phyloP scores from a whole-genome alignment of 2,888 invertebrate species.

The Dendrolimus houi region DNA sequence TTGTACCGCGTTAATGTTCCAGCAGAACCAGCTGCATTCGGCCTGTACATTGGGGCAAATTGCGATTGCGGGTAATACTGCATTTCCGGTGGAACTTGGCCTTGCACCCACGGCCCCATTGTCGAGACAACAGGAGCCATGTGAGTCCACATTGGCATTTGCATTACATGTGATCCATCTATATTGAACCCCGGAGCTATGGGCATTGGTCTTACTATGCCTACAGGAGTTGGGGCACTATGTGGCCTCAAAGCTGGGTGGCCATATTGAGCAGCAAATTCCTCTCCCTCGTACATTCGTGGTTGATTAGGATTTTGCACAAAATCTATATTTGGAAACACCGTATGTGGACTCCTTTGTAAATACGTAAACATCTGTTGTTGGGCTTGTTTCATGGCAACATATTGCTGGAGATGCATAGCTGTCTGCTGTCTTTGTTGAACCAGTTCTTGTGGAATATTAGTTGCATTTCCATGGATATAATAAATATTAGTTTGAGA shows the following conservation, averaged over 20 bases:
- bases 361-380: slow-evolving; percentile 67
- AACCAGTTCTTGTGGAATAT: slow-evolving; percentile 46
- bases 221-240: slow-evolving; percentile 56
- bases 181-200: slow-evolving; percentile 43
- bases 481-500: slow-evolving; percentile 61
- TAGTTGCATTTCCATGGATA: slow-evolving; percentile 53
- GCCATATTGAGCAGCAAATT: slow-evolving; percentile 47
- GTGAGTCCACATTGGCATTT: slow-evolving; percentile 63
- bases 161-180: slow-evolving; percentile 55
- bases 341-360: slow-evolving; percentile 60
- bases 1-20: slow-evolving; percentile 67
- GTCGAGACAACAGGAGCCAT: slow-evolving; percentile 54
- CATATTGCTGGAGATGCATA: slow-evolving; percentile 67
- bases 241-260: slow-evolving; percentile 55
- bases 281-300: slow-evolving; percentile 54
- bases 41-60: slow-evolving; percentile 63
- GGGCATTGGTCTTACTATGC: slow-evolving; percentile 50
- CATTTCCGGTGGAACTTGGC: slow-evolving; percentile 53
- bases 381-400: slow-evolving; percentile 73
- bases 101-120: slow-evolving; percentile 56
- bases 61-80: slow-evolving; percentile 67
- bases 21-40: slow-evolving; percentile 65
- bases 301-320: slow-evolving; percentile 34
- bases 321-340: slow-evolving; percentile 58
- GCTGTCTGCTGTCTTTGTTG: slow-evolving; percentile 70